Evolutionary conservation across 30 jellyfish, hydroid and myxozoan genomes (phyloP).

Genomic region (Chrysaora quinquecirrha): DNA sequence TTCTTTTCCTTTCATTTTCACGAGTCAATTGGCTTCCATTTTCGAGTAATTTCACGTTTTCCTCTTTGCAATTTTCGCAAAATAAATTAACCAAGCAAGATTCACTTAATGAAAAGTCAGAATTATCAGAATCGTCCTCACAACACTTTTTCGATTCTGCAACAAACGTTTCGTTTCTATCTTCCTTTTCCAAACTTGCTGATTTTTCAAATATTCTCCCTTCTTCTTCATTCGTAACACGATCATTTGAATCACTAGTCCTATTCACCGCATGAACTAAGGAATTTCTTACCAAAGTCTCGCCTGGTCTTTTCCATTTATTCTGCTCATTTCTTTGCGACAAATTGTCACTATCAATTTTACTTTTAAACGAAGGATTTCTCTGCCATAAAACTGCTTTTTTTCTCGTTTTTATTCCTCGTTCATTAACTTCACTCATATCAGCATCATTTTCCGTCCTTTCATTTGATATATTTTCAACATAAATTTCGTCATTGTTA

Average conservation of each 20-base stretch:
- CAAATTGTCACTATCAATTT: slow-evolving; percentile 19
- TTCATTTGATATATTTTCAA: not conserved
- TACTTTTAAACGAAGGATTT: slow-evolving; percentile 29
- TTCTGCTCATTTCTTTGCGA: not conserved
- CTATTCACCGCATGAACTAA: not conserved
- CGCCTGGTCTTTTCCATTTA: not conserved
- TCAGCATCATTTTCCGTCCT: not conserved
- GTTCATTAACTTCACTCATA: not conserved
- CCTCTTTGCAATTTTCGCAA: not conserved
- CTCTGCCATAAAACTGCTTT: slow-evolving; percentile 21
- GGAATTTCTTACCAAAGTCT: not conserved
- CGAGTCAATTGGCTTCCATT: not conserved
- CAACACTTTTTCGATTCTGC: not conserved
- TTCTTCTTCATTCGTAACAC: not conserved
- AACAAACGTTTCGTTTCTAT: not conserved
- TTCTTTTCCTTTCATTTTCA: not conserved
- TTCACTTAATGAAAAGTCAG: not conserved
- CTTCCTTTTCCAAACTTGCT: not conserved
- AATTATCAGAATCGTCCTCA: not conserved
- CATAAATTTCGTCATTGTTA: not conserved
- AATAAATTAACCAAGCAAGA: not conserved
- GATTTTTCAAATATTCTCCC: not conserved
- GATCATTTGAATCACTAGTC: not conserved
- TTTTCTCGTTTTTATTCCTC: not conserved
- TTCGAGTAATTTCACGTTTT: not conserved